Evolutionary conservation across 2,113 vertebrate species (phyloP).

Genomic region (Misgurnus mizolepis): DNA sequence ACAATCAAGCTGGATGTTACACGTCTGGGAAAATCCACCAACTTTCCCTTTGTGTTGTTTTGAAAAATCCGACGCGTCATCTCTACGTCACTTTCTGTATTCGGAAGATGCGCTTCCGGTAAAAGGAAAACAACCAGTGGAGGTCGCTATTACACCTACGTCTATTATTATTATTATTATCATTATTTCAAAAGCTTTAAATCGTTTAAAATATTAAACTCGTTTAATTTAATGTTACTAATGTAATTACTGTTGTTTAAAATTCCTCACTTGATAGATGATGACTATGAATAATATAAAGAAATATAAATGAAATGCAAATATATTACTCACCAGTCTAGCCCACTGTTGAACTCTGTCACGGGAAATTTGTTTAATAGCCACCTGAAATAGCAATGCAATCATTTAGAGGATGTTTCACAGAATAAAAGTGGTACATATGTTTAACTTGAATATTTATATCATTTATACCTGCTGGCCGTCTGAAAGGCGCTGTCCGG

Average conservation of each 20-base stretch:
- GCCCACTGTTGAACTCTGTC: slow-evolving; percentile 79
- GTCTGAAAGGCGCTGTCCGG: slow-evolving; percentile 73
- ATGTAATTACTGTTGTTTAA: too few species aligned
- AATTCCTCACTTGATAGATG: background rate
- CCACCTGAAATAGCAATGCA: slow-evolving; percentile 72
- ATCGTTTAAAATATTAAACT: background rate
- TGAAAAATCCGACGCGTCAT: slow-evolving; percentile 44
- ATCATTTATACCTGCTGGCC: slow-evolving; percentile 68
- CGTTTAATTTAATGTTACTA: background rate
- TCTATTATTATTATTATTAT: background rate
- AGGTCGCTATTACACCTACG: slow-evolving; percentile 41
- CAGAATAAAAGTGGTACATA: background rate
- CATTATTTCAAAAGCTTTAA: background rate
- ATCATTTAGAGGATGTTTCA: background rate
- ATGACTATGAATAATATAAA: background rate
- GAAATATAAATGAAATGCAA: background rate
- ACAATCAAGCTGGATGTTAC: background rate
- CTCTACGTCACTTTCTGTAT: slow-evolving; percentile 43
- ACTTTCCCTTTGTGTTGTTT: slow-evolving; percentile 42
- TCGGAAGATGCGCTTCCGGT: background rate
- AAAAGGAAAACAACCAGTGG: slow-evolving; percentile 55
- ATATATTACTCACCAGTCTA: slow-evolving; percentile 75
- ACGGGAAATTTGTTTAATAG: slow-evolving; percentile 80
- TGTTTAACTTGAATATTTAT: background rate
- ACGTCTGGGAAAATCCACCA: slow-evolving; percentile 49